A percentile compares a stretch with the other conserved stretches of the same genome.
Conservation (phyloP, 2,797 vertebrate genomes). For the Zalophus californianus region DNA sequence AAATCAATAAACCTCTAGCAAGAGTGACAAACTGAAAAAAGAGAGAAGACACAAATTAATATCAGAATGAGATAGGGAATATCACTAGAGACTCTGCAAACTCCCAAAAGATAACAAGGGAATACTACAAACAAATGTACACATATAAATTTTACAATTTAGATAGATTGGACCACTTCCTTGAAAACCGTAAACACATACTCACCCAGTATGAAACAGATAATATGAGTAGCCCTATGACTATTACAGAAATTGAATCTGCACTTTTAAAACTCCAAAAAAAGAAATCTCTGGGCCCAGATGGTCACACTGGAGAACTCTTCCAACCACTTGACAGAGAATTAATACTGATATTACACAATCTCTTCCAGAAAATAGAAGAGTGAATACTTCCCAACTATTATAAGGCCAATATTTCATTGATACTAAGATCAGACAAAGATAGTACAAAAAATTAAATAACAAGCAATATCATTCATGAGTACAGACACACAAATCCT, state of each 20-base stretch:
- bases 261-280: conserved; percentile 1
- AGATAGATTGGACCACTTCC: not conserved
- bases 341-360: not conserved
- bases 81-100: not conserved
- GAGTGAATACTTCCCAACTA: not conserved
- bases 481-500: not conserved
- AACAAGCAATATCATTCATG: not conserved
- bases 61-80: not conserved
- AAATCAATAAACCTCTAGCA: not conserved
- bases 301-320: not conserved
- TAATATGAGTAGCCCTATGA: not conserved
- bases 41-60: not conserved
- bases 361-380: conserved; percentile 27
- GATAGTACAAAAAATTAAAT: not conserved
- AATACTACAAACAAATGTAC: not conserved
- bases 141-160: not conserved
- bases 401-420: not conserved
- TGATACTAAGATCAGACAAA: conserved; percentile 17
- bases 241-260: conserved; percentile 14
- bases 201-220: not conserved
- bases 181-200: not conserved
- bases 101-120: not conserved
- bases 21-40: conserved; percentile 9
- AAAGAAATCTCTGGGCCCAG: not conserved
- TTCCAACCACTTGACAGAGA: not conserved